Evolutionary conservation across 2,888 invertebrate species (phyloP).

Genomic region (Therioaphis trifolii): DNA sequence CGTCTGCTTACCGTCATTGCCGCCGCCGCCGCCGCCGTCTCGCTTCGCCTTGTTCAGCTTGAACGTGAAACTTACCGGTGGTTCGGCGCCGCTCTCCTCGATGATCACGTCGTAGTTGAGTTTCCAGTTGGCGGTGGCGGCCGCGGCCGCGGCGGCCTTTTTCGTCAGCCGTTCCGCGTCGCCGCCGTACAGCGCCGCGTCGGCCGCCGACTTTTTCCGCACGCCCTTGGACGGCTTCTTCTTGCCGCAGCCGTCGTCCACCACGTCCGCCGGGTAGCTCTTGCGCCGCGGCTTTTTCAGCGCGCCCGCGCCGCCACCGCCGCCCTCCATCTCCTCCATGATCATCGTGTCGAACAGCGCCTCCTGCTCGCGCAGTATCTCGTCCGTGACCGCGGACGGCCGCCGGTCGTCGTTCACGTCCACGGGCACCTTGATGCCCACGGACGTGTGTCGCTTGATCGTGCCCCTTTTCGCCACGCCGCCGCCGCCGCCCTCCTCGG

Average conservation of each 20-base stretch:
- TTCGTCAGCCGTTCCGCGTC: slow-evolving; percentile 58
- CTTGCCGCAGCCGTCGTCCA: neutral
- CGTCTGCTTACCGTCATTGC: neutral
- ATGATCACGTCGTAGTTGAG: slow-evolving; percentile 66
- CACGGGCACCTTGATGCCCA: slow-evolving; percentile 68
- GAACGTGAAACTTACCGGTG: slow-evolving; percentile 61
- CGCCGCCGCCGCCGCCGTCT: neutral
- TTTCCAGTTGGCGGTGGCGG: slow-evolving; percentile 34
- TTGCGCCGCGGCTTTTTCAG: slow-evolving; percentile 40
- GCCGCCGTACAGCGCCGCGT: slow-evolving; percentile 64
- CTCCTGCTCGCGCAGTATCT: slow-evolving; percentile 66
- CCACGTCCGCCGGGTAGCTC: slow-evolving; percentile 46
- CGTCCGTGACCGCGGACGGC: slow-evolving; percentile 67
- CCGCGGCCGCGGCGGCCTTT: neutral
- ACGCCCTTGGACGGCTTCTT: slow-evolving; percentile 10
- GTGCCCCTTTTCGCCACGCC: slow-evolving; percentile 66
- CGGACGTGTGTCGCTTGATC: slow-evolving; percentile 65
- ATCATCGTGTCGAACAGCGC: slow-evolving; percentile 66
- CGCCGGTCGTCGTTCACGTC: slow-evolving; percentile 40
- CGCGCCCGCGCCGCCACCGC: neutral
- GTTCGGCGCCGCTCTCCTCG: slow-evolving; percentile 56
- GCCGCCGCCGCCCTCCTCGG: slow-evolving; percentile 65
- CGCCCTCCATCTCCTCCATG: slow-evolving; percentile 65
- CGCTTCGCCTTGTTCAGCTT: slow-evolving; percentile 54
- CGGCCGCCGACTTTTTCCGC: slow-evolving; percentile 46